Percentiles rank a stretch among this genome's conserved stretches.
Evolutionary conservation across 64 coral and sea anemone genomes (phyloP).

Genomic region (Hydrozoanthus tunicans): DNA sequence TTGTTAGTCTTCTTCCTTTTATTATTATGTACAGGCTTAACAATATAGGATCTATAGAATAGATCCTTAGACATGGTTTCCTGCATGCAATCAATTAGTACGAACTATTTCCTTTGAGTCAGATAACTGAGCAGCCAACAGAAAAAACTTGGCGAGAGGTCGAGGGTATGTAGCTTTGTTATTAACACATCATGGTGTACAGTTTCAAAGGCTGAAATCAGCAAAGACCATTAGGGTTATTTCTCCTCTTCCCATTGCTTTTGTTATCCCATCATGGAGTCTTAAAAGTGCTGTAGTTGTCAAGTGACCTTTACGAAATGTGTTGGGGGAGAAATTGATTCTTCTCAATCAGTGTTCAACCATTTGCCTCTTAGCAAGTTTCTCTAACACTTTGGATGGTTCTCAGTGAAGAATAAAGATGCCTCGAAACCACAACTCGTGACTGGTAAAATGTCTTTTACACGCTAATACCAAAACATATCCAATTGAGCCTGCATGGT

Average conservation of each 20-base stretch:
- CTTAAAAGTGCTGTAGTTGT: slow-evolving; percentile 9
- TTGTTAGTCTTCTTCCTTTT: no score
- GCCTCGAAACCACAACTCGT: not conserved
- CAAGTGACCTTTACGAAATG: slow-evolving; percentile 39
- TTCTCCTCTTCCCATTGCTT: slow-evolving; percentile 38
- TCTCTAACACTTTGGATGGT: not conserved
- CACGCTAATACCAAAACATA: no score
- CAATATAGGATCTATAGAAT: no score
- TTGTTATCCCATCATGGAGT: slow-evolving; percentile 15
- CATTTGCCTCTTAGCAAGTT: not conserved
- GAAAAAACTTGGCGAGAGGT: slow-evolving; percentile 13
- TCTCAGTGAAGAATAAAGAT: not conserved
- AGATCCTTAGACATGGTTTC: no score
- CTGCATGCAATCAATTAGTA: slow-evolving; percentile 13
- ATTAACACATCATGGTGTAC: slow-evolving; percentile 16
- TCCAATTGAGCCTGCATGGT: no score
- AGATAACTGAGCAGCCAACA: slow-evolving; percentile 44
- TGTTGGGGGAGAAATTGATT: not conserved
- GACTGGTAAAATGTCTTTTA: not conserved
- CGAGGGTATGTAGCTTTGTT: slow-evolving; percentile 25
- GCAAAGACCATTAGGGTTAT: slow-evolving; percentile 20
- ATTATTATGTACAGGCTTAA: no score
- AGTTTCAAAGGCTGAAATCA: slow-evolving; percentile 26
- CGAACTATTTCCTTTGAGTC: slow-evolving; percentile 26
- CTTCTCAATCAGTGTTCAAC: not conserved